Evolutionary conservation across 2,888 invertebrate species (phyloP), one percentile per base, ranked within the genome.

Genomic region (Andrena trimmerana): DNA sequence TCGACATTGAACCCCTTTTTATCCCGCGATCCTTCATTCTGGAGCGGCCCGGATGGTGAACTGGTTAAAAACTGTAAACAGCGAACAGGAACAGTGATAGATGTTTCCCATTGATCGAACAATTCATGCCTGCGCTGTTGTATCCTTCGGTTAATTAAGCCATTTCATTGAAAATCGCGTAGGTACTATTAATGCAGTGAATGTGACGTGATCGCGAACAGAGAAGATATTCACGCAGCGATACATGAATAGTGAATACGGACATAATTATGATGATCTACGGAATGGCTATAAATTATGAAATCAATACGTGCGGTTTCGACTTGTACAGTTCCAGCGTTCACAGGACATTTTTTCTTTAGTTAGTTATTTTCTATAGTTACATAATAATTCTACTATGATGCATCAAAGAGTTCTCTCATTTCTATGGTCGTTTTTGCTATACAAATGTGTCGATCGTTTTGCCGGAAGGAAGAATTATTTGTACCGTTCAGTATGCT

Each of bases 401-500:
- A 33, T 7, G 33, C 20, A 27, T 59, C 73, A 73, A 60, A 78
- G 27, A 31, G 8, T 48, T 71, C 71, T 62, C 60, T 79, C 62
- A 78, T 72, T 77, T 69, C 13, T 63, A n/a, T 57, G 48, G 24
- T 57, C 42, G 42, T 72, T 33, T 65, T 24, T 24, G 8, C 16
- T 24, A 48, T 48, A 16, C 27, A 3, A 31, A 31, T 66, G 31
- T 29, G 33, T 70, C 27, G 60, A 77, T 65, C 77, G 67, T 69
- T 68, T 54, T 72, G 33, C 71, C 36, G 70, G 48, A 60, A 62
- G 36, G 31, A 52, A 79, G 66, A 66, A 78, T 70, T 78, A 71
- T 42, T 74, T 70, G 74, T 67, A 70, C 72, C 71, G 73, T 75
- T 69, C 65, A 62, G 24, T 54, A 36, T 71, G 73, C 31, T 52